Evolutionary conservation across 30 jellyfish, hydroid and myxozoan species (phyloP).

Genomic region (Turritopsis dohrnii): DNA sequence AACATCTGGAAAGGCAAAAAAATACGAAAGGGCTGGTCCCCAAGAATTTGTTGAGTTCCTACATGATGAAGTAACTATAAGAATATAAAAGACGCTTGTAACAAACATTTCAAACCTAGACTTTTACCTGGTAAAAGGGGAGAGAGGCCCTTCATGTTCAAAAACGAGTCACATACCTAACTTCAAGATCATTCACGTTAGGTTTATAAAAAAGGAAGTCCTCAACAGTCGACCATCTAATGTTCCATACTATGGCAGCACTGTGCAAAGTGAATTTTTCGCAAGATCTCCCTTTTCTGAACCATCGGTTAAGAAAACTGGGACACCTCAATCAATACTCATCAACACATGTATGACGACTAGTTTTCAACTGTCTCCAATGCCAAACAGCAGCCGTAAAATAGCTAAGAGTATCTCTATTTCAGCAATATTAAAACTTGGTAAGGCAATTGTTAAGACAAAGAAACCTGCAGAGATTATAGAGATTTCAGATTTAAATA

Average conservation of each 20-base stretch:
- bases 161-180: slow-evolving; percentile 21
- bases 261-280: not conserved
- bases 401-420: slow-evolving; percentile 32
- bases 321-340: not conserved
- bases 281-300: not conserved
- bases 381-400: too few species aligned
- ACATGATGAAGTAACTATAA: too few species aligned
- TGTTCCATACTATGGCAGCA: not conserved
- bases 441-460: slow-evolving; percentile 17
- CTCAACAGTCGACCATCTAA: not conserved
- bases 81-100: slow-evolving; percentile 29
- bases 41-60: too few species aligned
- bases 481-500: slow-evolving; percentile 11
- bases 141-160: slow-evolving; percentile 40
- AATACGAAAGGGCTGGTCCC: slow-evolving; percentile 36
- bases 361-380: too few species aligned
- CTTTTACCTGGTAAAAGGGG: not conserved
- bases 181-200: slow-evolving; percentile 28
- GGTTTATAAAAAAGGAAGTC: slow-evolving; percentile 37
- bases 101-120: slow-evolving; percentile 23
- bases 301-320: not conserved
- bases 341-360: too few species aligned
- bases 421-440: slow-evolving; percentile 25
- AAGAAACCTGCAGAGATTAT: not conserved
- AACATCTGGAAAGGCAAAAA: slow-evolving; percentile 46